Evolutionary conservation across 2,113 vertebrate species (phyloP).

Genomic region (Anolis sagrei): DNA sequence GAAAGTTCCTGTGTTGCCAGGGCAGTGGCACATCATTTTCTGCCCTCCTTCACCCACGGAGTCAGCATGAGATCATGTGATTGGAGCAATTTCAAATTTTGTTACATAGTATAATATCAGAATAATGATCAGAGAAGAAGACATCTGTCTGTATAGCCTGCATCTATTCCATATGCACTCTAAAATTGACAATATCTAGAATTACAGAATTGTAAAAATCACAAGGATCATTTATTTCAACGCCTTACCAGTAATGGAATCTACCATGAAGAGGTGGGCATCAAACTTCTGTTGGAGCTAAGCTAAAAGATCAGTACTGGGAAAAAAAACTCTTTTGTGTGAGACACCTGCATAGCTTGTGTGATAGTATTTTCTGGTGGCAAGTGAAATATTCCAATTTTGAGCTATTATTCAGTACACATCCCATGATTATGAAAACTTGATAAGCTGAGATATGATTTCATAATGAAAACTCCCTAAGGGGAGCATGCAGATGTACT

Average conservation of each 20-base stretch:
- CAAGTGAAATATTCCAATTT: not conserved
- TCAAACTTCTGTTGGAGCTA: no score
- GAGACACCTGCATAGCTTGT: not conserved
- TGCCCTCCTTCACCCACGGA: no score
- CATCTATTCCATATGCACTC: no score
- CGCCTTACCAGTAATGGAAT: no score
- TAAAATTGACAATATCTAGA: not conserved
- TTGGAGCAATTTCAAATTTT: no score
- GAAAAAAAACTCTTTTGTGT: not conserved
- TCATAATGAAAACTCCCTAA: constrained; percentile 24
- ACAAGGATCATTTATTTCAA: no score
- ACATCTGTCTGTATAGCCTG: not conserved
- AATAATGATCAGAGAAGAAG: not conserved
- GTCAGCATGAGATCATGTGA: no score
- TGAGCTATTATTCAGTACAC: constrained; percentile 10
- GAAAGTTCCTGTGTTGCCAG: no score
- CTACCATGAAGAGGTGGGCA: no score
- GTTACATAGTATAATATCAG: no score
- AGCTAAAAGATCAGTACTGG: not conserved
- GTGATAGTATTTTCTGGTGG: not conserved
- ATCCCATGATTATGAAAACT: constrained; percentile 13
- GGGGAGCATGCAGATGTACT: not conserved
- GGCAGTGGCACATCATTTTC: no score
- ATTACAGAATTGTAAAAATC: no score
- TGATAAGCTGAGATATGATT: constrained; percentile 16